phyloP scores from a whole-genome alignment of 2,797 vertebrate species.

The Falco cherrug region DNA sequence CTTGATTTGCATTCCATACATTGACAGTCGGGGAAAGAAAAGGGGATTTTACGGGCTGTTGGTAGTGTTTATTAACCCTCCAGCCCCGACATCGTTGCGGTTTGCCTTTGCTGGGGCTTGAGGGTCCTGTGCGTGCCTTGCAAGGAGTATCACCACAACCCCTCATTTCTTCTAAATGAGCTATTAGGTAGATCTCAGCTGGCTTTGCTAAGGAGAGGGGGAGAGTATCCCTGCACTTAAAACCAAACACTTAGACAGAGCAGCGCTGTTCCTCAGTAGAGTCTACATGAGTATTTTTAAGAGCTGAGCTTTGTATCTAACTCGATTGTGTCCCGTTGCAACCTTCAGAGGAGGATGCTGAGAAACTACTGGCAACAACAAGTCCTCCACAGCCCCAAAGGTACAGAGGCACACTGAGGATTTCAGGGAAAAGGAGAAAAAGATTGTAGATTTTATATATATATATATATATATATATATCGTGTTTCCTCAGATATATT shows the following conservation, averaged over 20 bases:
- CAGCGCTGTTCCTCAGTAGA: background rate
- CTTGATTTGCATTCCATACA: background rate
- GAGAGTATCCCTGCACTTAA: accelerated
- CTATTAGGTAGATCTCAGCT: background rate
- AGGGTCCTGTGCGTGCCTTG: background rate
- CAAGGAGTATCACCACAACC: background rate
- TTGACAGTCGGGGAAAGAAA: background rate
- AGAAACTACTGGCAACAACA: background rate
- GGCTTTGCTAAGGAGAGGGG: background rate
- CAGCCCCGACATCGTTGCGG: accelerated
- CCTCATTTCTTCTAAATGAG: background rate
- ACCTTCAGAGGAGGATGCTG: background rate
- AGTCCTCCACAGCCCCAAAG: background rate
- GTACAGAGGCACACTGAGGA: background rate
- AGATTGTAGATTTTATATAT: background rate
- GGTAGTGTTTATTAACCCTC: background rate
- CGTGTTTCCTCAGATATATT: background rate
- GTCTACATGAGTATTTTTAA: background rate
- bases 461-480: background rate
- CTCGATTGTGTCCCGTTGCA: background rate
- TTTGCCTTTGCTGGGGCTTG: accelerated
- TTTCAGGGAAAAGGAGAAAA: background rate
- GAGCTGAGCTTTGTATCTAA: background rate
- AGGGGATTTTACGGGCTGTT: background rate
- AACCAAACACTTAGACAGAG: background rate